phyloP scores from a whole-genome alignment of 2,888 invertebrate genomes.

The Antheraea yamamai region DNA sequence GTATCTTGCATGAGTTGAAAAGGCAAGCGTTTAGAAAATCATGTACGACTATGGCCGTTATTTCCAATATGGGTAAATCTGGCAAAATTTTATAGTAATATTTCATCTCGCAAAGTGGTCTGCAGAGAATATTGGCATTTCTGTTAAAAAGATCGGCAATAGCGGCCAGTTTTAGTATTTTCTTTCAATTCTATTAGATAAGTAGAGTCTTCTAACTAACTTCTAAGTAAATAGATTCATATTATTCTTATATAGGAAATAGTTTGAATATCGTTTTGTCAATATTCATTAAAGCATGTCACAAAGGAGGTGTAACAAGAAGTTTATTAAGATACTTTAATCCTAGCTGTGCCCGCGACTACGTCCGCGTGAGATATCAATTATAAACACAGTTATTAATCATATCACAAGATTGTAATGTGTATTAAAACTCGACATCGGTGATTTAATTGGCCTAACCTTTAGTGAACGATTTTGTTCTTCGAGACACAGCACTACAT shows the following conservation, averaged over 20 bases:
- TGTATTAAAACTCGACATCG: no score
- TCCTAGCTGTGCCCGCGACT: no score
- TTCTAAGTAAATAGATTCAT: slow-evolving; percentile 29
- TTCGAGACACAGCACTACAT: no score
- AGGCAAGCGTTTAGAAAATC: slow-evolving; percentile 70
- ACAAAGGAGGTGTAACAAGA: not conserved
- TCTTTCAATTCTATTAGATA: slow-evolving; percentile 55
- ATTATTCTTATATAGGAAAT: not conserved
- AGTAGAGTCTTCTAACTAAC: slow-evolving; percentile 26
- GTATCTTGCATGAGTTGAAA: slow-evolving; percentile 66
- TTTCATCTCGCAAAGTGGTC: slow-evolving; percentile 49
- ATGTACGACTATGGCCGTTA: slow-evolving; percentile 72
- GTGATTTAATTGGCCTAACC: no score
- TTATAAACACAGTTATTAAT: no score
- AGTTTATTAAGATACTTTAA: not conserved
- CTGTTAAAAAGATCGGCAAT: slow-evolving; percentile 61
- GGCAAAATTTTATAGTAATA: slow-evolving; percentile 68
- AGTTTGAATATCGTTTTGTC: not conserved
- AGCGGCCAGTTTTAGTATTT: slow-evolving; percentile 66
- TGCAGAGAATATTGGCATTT: slow-evolving; percentile 59
- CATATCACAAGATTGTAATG: no score
- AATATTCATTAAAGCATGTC: not conserved
- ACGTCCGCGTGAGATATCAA: no score
- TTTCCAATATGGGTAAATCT: slow-evolving; percentile 77
- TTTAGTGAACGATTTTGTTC: no score